These are phyloP conservation scores for Isoperla grammatica DNA, from an alignment of 2,888 invertebrate genomes.

Conservation along the genomic window DNA sequence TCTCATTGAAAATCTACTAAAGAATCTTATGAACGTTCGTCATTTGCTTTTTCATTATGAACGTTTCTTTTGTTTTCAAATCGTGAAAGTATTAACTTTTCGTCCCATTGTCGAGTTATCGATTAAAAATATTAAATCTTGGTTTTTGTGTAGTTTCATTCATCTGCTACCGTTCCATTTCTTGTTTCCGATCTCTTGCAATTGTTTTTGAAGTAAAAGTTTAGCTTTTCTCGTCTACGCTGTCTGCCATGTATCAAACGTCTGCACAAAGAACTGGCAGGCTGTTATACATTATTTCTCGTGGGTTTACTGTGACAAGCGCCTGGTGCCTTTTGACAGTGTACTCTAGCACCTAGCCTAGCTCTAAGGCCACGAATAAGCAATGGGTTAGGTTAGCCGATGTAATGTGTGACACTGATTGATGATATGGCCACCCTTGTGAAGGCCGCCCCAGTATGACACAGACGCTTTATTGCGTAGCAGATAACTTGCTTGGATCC, in stretches of 20 bases:
- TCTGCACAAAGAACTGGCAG: too few species aligned
- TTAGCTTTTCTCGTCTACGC: not conserved
- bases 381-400: slow-evolving; percentile 1
- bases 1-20: slow-evolving; percentile 13
- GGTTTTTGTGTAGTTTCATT: slow-evolving; percentile 1
- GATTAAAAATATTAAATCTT: slow-evolving; percentile 13
- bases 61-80: slow-evolving; percentile 22
- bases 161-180: not conserved
- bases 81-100: slow-evolving; percentile 21
- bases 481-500: too few species aligned
- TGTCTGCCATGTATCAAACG: too few species aligned
- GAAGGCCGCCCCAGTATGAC: not conserved
- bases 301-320: too few species aligned
- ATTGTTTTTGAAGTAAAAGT: not conserved
- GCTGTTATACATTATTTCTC: too few species aligned
- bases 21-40: slow-evolving; percentile 15
- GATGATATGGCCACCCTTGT: not conserved
- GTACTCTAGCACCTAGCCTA: too few species aligned
- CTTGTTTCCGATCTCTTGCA: not conserved
- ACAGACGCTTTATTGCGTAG: not conserved
- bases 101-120: not conserved
- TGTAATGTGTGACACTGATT: slow-evolving; percentile 6
- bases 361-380: too few species aligned
- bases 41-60: slow-evolving; percentile 21
- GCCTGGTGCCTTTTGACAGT: too few species aligned